Evolutionary conservation across 2,888 invertebrate species (phyloP).

Genomic region (Diplazon laetatorius): DNA sequence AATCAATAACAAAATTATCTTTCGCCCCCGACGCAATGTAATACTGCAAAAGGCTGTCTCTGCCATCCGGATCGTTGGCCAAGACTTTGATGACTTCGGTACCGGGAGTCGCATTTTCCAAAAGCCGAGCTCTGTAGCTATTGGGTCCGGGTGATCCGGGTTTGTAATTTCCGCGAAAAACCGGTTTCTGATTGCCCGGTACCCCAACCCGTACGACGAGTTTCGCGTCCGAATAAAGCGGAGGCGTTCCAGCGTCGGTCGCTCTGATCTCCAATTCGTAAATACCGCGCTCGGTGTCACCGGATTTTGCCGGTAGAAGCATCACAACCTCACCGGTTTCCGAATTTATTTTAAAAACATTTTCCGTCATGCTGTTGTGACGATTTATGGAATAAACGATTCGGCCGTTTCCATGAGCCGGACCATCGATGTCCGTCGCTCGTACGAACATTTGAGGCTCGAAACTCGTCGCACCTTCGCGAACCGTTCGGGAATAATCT

Average conservation of each 20-base stretch:
- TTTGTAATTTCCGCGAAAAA: slow-evolving; percentile 89
- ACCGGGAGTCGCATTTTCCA: slow-evolving; percentile 88
- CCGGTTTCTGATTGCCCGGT: slow-evolving; percentile 91
- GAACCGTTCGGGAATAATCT: slow-evolving; percentile 89
- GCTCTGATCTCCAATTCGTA: slow-evolving; percentile 88
- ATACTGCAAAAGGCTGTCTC: slow-evolving; percentile 88
- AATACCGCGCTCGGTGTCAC: slow-evolving; percentile 90
- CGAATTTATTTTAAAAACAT: slow-evolving; percentile 85
- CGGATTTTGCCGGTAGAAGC: slow-evolving; percentile 86
- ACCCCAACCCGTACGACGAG: slow-evolving; percentile 90
- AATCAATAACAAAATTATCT: slow-evolving; percentile 90
- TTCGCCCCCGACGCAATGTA: slow-evolving; percentile 89
- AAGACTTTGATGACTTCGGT: slow-evolving; percentile 88
- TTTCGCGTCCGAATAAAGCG: slow-evolving; percentile 87
- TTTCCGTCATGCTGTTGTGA: slow-evolving; percentile 87
- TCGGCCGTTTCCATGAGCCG: slow-evolving; percentile 87
- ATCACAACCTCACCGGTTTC: slow-evolving; percentile 89
- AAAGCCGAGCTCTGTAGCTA: slow-evolving; percentile 88
- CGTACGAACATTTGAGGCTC: slow-evolving; percentile 91
- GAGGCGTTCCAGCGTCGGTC: slow-evolving; percentile 88
- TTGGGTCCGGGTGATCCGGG: slow-evolving; percentile 86
- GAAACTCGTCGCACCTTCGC: slow-evolving; percentile 90
- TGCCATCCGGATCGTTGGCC: slow-evolving; percentile 91
- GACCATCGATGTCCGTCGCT: slow-evolving; percentile 90
- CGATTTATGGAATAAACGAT: slow-evolving; percentile 87